Percentiles rank a stretch among this genome's conserved stretches.
Conservation (phyloP, 1,140 invertebrate genomes). For the Dufourea novaeangliae region DNA sequence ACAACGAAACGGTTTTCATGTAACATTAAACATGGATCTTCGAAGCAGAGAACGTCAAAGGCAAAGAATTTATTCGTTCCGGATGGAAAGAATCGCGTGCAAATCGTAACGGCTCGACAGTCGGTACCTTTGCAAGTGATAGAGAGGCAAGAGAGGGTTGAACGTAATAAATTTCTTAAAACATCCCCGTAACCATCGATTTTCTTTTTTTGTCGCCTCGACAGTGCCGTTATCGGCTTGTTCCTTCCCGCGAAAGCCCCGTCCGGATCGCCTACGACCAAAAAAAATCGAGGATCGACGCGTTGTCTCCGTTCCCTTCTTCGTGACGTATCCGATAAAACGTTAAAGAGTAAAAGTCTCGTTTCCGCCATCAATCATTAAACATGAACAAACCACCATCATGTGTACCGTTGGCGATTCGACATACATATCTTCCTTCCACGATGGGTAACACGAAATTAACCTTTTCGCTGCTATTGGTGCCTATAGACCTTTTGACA, state of each 20-base stretch:
- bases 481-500: no score
- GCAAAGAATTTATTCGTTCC: conserved; percentile 28
- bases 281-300: neutral
- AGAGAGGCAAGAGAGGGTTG: neutral
- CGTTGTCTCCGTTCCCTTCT: neutral
- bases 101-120: neutral
- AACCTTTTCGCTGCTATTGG: no score
- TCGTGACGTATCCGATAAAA: neutral
- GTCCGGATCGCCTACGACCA: no score
- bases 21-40: no score
- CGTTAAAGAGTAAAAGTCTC: neutral
- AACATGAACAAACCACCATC: neutral
- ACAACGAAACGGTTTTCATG: no score
- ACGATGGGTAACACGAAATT: neutral
- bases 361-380: neutral
- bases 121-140: no score
- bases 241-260: neutral
- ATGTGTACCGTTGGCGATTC: conserved; percentile 1
- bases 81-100: neutral
- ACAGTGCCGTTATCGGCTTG: neutral
- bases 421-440: neutral
- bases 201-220: neutral
- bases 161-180: conserved; percentile 32
- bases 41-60: neutral
- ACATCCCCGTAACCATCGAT: neutral